Percentiles rank a stretch among this genome's conserved stretches.
phyloP scores from a whole-genome alignment of 2,797 vertebrate genomes.

The Hippocampus kuda region DNA sequence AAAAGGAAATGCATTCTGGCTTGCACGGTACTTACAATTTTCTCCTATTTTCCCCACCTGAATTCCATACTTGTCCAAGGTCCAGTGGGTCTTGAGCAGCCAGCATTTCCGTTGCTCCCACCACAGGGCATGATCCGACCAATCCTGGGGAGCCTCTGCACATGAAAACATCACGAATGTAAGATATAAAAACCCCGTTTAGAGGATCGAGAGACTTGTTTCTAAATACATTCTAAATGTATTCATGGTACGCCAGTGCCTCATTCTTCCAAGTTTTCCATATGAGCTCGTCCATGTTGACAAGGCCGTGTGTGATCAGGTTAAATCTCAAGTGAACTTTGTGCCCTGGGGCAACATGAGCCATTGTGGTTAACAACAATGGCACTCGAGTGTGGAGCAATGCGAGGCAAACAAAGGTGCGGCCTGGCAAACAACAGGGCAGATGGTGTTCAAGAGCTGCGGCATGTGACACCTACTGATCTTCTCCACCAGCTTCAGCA shows the following conservation, averaged over 20 bases:
- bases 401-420: conserved; percentile 58
- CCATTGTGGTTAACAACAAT: conserved; percentile 46
- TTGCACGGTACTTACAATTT: not conserved
- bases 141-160: conserved; percentile 80
- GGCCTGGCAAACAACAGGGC: conserved; percentile 12
- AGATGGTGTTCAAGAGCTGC: not conserved
- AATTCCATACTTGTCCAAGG: conserved; percentile 90
- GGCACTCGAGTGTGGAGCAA: conserved; percentile 28
- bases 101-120: conserved; percentile 91
- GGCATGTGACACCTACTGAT: conserved; percentile 75
- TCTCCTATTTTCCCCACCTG: conserved; percentile 42
- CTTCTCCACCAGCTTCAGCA: conserved; percentile 91
- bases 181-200: not conserved
- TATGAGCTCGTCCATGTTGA: conserved; percentile 5
- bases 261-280: not conserved
- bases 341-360: conserved; percentile 26
- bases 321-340: conserved; percentile 42
- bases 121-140: conserved; percentile 97
- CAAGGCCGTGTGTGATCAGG: conserved; percentile 11
- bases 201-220: not conserved
- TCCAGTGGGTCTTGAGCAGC: conserved; percentile 97
- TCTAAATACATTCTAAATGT: not conserved
- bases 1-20: not conserved
- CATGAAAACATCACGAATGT: conserved; percentile 4
- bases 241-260: not conserved